These are phyloP conservation scores for Holothuria scabra DNA, from an alignment of 53 echinoderm and acorn worm species.

Conservation along the genomic window DNA sequence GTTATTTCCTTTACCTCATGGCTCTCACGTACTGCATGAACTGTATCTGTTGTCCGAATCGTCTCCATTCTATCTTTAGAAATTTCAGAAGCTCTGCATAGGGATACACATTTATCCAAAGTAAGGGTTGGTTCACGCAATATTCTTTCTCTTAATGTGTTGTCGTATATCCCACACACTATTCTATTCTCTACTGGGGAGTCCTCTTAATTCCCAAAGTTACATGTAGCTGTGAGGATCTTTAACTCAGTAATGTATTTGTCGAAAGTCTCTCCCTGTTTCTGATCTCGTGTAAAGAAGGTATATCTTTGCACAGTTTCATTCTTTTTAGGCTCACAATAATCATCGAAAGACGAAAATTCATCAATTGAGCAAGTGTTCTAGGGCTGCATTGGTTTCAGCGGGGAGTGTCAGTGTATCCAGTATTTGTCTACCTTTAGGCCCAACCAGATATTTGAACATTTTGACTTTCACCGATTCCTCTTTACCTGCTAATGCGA, in stretches of 20 bases:
- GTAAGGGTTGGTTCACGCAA: conserved; percentile 35
- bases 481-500: not conserved
- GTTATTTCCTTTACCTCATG: not conserved
- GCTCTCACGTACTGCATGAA: conserved; percentile 26
- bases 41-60: conserved; percentile 18
- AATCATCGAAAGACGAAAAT: conserved; percentile 34
- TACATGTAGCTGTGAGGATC: conserved; percentile 46
- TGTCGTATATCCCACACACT: conserved; percentile 45
- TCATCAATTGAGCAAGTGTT: not conserved
- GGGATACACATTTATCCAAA: conserved; percentile 24
- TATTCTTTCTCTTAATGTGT: conserved; percentile 46
- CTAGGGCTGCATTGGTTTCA: not conserved
- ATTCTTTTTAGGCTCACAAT: conserved; percentile 49
- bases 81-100: conserved; percentile 44
- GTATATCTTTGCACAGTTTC: conserved; percentile 53
- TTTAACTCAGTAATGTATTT: conserved; percentile 44
- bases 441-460: conserved; percentile 43
- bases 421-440: conserved; percentile 26
- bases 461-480: conserved; percentile 34
- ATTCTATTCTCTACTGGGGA: conserved; percentile 50
- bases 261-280: conserved; percentile 47
- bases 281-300: conserved; percentile 58
- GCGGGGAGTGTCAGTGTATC: conserved; percentile 7
- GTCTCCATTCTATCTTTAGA: conserved; percentile 38
- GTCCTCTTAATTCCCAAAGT: conserved; percentile 46